Evolutionary conservation across 2,888 invertebrate genomes (phyloP), one percentile per base, ranked within the genome.

Genomic region (Rosalia funebris): DNA sequence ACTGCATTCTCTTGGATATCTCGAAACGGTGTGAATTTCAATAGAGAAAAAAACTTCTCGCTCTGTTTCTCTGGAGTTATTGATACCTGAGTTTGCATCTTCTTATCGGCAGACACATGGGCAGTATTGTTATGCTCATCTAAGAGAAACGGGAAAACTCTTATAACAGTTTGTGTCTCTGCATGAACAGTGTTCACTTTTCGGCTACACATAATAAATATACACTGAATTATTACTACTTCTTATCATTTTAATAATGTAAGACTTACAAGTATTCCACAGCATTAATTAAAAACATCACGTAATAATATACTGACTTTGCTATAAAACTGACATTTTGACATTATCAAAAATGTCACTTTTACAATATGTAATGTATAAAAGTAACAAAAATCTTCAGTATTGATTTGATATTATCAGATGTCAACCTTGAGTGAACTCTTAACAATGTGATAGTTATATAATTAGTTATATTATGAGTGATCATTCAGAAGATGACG

Each of bases 151-250:
- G 71, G 70, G 50, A 63, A 65, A 5, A 70, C 69, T 58, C 64
- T 62, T 17, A 74, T 68, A 25, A 74, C 62, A 1, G 74, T 74
- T 57, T 74, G 74, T 1, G 65, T 63, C 39, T 57, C 63, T 25
- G 63, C 60, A 48, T 71, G 61, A 41, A 60, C 58, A 10, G 42
- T 57, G 7, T 17, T 15, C 1, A n/a, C 12, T 12, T 48, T 39
- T 39, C 31, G 11, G 37, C 14, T 14, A 19, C 11, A 46, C 44
- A 53, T 53, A 17, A n/a, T 42, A 37, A 32, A 7, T 44, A 53
- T 19, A 53, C 25, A 31, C 39, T 15, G 15, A 15, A 42, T 53
- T 53, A 20, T 10, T 17, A 42, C 32, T 4, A 11, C 15, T 41
- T 42, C 31, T 41, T 31, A 53, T 31, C 52, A 53, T 53, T 25